Evolutionary conservation across 92 coral and sea anemone species (phyloP).

Genomic region (Parazoanthus atlanticus): DNA sequence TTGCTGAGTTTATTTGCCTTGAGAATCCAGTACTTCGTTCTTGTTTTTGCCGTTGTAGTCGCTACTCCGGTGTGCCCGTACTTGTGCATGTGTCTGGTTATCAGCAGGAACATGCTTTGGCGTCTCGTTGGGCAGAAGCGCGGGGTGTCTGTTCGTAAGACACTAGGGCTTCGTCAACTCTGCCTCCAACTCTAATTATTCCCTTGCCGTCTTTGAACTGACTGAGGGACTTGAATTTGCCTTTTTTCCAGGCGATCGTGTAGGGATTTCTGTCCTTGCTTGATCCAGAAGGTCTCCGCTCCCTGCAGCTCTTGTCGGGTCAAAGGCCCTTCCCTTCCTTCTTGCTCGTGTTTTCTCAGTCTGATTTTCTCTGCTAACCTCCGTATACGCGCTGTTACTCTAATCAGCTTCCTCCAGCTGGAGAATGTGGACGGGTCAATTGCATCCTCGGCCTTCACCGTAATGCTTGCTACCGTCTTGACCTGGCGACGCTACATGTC

Average conservation of each 20-base stretch:
- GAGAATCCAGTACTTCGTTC: not conserved
- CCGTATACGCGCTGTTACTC: slow-evolving; percentile 46
- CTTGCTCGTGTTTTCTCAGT: slow-evolving; percentile 6
- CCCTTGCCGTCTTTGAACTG: slow-evolving; percentile 40
- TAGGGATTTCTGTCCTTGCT: slow-evolving; percentile 50
- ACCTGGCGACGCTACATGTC: slow-evolving; percentile 55
- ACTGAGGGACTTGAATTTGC: slow-evolving; percentile 52
- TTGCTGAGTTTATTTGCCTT: not conserved
- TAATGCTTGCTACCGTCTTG: slow-evolving; percentile 44
- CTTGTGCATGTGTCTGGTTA: not conserved
- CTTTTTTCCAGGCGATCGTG: slow-evolving; percentile 44
- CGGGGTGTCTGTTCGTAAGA: slow-evolving; percentile 46
- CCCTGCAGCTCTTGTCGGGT: slow-evolving; percentile 49
- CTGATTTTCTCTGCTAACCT: slow-evolving; percentile 36
- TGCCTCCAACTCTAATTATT: slow-evolving; percentile 54
- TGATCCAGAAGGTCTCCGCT: slow-evolving; percentile 45
- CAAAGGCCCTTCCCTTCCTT: slow-evolving; percentile 37
- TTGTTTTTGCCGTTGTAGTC: not conserved
- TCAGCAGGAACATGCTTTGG: not conserved
- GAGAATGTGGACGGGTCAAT: slow-evolving; percentile 47
- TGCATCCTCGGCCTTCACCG: slow-evolving; percentile 3
- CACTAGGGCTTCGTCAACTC: slow-evolving; percentile 52
- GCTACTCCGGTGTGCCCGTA: not conserved
- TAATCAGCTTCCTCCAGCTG: slow-evolving; percentile 56
- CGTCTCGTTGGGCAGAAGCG: not conserved